Conservation (phyloP, 2,113 vertebrate genomes). For the Rana temporaria region DNA sequence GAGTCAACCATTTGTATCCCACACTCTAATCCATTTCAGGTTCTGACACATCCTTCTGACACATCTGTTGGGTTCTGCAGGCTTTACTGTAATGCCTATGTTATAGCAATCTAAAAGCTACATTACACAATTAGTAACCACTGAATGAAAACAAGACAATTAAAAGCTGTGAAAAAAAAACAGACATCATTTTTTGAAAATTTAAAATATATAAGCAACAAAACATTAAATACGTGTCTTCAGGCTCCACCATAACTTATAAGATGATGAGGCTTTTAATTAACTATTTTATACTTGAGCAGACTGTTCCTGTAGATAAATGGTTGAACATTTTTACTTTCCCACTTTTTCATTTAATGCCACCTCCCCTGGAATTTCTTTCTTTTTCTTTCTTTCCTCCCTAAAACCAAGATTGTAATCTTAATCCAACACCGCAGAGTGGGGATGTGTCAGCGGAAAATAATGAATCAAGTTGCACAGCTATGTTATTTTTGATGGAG, state of each 20-base stretch:
- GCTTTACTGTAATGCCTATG: background rate
- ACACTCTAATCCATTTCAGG: background rate
- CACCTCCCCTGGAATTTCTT: background rate
- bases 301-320: background rate
- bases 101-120: background rate
- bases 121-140: background rate
- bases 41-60: slow-evolving; percentile 4
- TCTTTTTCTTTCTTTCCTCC: background rate
- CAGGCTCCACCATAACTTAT: background rate
- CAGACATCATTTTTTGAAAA: background rate
- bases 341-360: background rate
- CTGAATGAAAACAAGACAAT: background rate
- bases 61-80: background rate
- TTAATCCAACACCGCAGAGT: slow-evolving; percentile 18
- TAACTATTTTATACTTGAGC: background rate
- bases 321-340: slow-evolving; percentile 2
- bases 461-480: slow-evolving; percentile 26
- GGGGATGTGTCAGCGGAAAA: slow-evolving; percentile 39
- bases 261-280: background rate
- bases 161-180: slow-evolving; percentile 12
- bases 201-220: background rate
- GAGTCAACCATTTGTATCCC: background rate
- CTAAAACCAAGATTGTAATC: slow-evolving; percentile 17
- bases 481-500: slow-evolving; percentile 32
- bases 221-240: slow-evolving; percentile 11